Evolutionary conservation across 2,888 invertebrate species (phyloP).

Genomic region (Argyresthia albistria): DNA sequence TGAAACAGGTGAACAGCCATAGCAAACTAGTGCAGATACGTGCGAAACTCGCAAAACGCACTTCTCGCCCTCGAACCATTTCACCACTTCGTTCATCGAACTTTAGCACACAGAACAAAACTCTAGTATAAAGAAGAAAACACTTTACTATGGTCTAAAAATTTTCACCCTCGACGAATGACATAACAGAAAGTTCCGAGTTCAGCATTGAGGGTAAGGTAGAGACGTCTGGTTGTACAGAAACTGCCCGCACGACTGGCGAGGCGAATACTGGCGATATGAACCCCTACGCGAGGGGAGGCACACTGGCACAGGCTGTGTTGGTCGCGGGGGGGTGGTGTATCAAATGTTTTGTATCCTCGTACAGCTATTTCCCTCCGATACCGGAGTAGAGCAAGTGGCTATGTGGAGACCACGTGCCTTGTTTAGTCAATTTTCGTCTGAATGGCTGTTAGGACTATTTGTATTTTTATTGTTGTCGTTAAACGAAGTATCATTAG

Average conservation of each 20-base stretch:
- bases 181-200: constrained; percentile 52
- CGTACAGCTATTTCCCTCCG: constrained; percentile 44
- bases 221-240: constrained; percentile 33
- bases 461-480: constrained; percentile 53
- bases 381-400: constrained; percentile 13
- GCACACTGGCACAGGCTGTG: constrained; percentile 12
- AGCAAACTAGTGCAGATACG: constrained; percentile 44
- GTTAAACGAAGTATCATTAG: constrained; percentile 51
- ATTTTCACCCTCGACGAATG: constrained; percentile 42
- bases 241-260: constrained; percentile 44
- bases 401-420: constrained; percentile 43
- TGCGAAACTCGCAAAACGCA: constrained; percentile 40
- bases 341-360: constrained; percentile 59
- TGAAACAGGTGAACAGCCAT: constrained; percentile 56
- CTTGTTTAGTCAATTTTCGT: constrained; percentile 52
- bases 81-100: constrained; percentile 43
- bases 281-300: neutral
- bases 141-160: constrained; percentile 30
- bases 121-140: constrained; percentile 19
- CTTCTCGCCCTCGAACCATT: constrained; percentile 53
- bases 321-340: constrained; percentile 35
- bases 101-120: constrained; percentile 51
- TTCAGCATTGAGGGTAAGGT: constrained; percentile 16
- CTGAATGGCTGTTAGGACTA: constrained; percentile 35
- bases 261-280: too few species aligned